Conservation (phyloP, 2,797 vertebrate genomes). For the Holocentrus rufus region DNA sequence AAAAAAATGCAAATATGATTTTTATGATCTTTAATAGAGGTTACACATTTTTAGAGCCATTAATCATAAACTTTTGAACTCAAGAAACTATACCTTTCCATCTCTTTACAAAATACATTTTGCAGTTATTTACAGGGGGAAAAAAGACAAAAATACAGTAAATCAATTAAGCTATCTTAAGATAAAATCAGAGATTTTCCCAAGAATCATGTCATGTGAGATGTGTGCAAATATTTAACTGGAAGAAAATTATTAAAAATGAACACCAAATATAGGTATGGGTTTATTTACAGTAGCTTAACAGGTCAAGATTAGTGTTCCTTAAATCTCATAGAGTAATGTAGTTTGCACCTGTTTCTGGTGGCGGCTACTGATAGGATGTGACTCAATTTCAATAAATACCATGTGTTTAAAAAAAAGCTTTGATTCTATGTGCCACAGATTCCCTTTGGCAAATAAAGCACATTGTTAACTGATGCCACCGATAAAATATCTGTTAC, state of each 20-base stretch:
- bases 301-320: constrained; percentile 4
- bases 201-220: constrained; percentile 2
- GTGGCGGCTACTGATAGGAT: constrained; percentile 7
- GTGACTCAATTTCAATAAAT: not conserved
- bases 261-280: not conserved
- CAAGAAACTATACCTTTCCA: constrained; percentile 86
- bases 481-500: not conserved
- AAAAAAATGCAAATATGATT: constrained; percentile 22
- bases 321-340: not conserved
- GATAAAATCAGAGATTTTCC: constrained; percentile 5
- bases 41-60: constrained; percentile 83
- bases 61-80: constrained; percentile 85
- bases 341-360: not conserved
- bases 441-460: constrained; percentile 4
- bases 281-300: not conserved
- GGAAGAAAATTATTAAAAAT: constrained; percentile 7
- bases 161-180: constrained; percentile 10
- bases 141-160: constrained; percentile 23
- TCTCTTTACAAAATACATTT: constrained; percentile 91
- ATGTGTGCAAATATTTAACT: constrained; percentile 33
- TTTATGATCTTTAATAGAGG: constrained; percentile 47
- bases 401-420: not conserved
- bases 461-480: not conserved
- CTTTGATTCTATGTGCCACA: not conserved
- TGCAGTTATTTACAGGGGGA: constrained; percentile 85